Evolutionary conservation across 2,113 vertebrate species (phyloP).

Genomic region (Nesospiza acunhae): DNA sequence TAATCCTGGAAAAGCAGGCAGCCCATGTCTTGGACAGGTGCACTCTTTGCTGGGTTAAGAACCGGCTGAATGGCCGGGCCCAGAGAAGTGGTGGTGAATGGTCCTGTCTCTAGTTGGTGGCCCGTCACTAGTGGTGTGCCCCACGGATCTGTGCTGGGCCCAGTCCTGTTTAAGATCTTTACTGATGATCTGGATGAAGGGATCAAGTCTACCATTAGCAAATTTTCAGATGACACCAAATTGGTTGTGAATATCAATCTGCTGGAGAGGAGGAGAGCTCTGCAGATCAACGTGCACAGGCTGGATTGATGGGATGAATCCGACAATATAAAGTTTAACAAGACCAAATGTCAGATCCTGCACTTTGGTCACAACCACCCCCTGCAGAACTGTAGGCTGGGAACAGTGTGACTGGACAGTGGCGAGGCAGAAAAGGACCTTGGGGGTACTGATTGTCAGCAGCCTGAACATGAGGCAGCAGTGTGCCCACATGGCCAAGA

Average conservation of each 20-base stretch:
- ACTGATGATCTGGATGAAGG: not conserved
- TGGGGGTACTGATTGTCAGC: not conserved
- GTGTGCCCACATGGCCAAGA: not conserved
- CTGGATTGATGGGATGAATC: too few relatives aligned
- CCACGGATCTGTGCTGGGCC: not conserved
- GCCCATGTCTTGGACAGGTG: not conserved
- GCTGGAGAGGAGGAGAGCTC: not conserved
- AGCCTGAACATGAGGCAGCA: not conserved
- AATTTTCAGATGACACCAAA: not conserved
- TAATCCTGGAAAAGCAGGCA: not conserved
- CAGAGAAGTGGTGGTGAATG: not conserved
- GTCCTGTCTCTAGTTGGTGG: too few relatives aligned
- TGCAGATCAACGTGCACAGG: not conserved
- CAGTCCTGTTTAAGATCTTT: not conserved
- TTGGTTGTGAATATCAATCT: not conserved
- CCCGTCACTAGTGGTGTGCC: not conserved
- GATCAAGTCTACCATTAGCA: not conserved
- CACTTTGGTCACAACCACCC: not conserved
- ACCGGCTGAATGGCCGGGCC: accelerated
- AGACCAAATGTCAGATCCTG: not conserved
- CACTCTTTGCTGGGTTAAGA: not conserved
- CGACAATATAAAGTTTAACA: too few relatives aligned
- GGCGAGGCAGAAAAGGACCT: not conserved
- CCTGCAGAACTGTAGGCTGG: not conserved
- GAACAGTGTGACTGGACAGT: not conserved